Percentiles rank a stretch among this genome's conserved stretches.
These are phyloP conservation scores for Zaprionus bogoriensis DNA, from an alignment of 2,888 invertebrate genomes.

Conservation along the genomic window DNA sequence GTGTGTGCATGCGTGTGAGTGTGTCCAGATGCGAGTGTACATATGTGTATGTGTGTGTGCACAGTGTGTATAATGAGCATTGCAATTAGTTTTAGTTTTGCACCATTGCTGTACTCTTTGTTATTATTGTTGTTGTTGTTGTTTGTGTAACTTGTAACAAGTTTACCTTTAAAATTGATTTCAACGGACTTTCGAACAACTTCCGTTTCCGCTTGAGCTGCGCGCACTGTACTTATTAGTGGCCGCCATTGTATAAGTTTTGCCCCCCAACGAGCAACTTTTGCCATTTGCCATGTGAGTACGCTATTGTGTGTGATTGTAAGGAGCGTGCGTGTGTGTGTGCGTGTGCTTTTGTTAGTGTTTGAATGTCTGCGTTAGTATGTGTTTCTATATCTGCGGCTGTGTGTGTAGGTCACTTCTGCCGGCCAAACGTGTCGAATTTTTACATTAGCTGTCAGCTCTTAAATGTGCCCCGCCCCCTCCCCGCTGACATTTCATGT, in stretches of 20 bases:
- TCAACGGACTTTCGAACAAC: constrained; percentile 72
- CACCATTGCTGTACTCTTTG: constrained; percentile 9
- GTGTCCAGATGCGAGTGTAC: no score
- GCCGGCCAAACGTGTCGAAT: constrained; percentile 36
- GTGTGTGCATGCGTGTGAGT: no score
- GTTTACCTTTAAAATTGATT: constrained; percentile 74
- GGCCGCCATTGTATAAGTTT: constrained; percentile 42
- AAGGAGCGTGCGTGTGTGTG: not conserved
- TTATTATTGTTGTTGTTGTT: constrained; percentile 15
- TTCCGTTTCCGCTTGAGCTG: constrained; percentile 68
- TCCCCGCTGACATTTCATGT: constrained; percentile 42
- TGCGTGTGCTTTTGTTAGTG: no score
- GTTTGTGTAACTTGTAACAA: constrained; percentile 49
- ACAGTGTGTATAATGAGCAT: constrained; percentile 52
- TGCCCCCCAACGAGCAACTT: constrained; percentile 52
- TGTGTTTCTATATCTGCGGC: not conserved
- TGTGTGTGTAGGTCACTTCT: constrained; percentile 4
- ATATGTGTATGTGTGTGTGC: not conserved
- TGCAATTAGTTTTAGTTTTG: constrained; percentile 64
- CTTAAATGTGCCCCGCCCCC: constrained; percentile 31
- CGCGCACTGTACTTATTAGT: constrained; percentile 57
- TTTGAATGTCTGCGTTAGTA: not conserved
- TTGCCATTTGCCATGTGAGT: constrained; percentile 41
- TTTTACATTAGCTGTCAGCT: constrained; percentile 39
- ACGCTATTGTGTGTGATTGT: constrained; percentile 7